Percentiles rank a stretch among this genome's conserved stretches.
Evolutionary conservation across 2,797 vertebrate species (phyloP).

Genomic region (Gallinago stenura): DNA sequence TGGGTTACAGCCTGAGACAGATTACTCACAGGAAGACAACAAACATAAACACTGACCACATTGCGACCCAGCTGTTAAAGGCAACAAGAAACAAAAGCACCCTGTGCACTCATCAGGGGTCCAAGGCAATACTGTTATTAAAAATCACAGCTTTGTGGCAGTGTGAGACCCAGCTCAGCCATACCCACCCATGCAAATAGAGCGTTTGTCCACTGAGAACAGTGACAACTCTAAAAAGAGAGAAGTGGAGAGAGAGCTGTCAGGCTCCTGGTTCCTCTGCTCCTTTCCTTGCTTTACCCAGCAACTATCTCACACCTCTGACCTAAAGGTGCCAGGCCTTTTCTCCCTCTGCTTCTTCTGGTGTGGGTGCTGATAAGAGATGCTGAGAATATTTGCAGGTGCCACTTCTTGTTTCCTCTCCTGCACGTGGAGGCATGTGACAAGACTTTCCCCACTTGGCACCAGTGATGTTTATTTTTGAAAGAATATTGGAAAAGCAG

Average conservation of each 20-base stretch:
- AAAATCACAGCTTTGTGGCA: background rate
- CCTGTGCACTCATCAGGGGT: background rate
- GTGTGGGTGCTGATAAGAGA: background rate
- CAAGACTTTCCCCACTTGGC: background rate
- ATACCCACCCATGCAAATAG: background rate
- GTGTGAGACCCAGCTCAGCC: background rate
- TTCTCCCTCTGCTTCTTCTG: background rate
- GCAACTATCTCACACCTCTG: background rate
- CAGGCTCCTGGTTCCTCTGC: background rate
- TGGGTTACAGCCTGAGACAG: background rate
- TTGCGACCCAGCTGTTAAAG: background rate
- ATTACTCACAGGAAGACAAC: background rate
- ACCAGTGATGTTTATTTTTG: background rate
- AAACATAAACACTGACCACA: background rate
- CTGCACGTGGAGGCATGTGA: background rate
- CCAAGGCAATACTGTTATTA: background rate
- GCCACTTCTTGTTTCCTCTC: background rate
- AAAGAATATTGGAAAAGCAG: background rate
- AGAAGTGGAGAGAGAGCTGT: background rate
- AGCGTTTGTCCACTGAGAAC: background rate
- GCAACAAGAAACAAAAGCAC: background rate
- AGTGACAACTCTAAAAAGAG: background rate
- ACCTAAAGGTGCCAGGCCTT: background rate
- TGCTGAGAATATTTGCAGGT: background rate
- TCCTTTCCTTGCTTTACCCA: background rate